phyloP scores from a whole-genome alignment of 2,797 vertebrate species.

The Sebastes umbrosus region DNA sequence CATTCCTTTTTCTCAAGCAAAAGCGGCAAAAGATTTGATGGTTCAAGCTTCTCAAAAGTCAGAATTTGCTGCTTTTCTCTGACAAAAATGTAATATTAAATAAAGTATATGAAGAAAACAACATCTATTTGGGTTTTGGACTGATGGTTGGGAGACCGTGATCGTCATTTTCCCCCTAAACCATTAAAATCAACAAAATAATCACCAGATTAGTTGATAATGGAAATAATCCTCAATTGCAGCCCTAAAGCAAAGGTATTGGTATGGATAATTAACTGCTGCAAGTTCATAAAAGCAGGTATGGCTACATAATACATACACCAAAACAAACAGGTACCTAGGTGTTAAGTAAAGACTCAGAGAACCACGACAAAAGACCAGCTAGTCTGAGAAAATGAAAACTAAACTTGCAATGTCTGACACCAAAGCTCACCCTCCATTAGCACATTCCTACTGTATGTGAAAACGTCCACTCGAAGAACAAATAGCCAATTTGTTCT shows the following conservation, averaged over 20 bases:
- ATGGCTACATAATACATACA: neutral
- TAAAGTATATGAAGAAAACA: too few species aligned
- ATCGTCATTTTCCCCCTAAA: neutral
- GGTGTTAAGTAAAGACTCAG: neutral
- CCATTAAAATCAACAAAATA: neutral
- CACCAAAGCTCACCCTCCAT: neutral
- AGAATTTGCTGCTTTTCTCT: neutral
- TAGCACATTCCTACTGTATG: neutral
- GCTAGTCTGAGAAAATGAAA: neutral
- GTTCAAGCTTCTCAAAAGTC: neutral
- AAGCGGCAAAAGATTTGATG: neutral
- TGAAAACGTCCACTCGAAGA: neutral
- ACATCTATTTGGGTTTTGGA: too few species aligned
- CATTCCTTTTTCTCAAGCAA: neutral
- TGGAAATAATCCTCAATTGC: neutral
- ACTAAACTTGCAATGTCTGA: neutral
- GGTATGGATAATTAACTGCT: neutral
- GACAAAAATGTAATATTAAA: too few species aligned
- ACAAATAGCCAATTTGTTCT: neutral
- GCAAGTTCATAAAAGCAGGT: neutral
- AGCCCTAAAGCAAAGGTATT: neutral
- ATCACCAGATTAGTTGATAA: neutral
- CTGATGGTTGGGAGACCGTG: too few species aligned
- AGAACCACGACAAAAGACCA: neutral
- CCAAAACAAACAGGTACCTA: neutral